These are phyloP conservation scores for Sitta carolinensis DNA, from an alignment of 2,797 vertebrate genomes.

Conservation along the genomic window DNA sequence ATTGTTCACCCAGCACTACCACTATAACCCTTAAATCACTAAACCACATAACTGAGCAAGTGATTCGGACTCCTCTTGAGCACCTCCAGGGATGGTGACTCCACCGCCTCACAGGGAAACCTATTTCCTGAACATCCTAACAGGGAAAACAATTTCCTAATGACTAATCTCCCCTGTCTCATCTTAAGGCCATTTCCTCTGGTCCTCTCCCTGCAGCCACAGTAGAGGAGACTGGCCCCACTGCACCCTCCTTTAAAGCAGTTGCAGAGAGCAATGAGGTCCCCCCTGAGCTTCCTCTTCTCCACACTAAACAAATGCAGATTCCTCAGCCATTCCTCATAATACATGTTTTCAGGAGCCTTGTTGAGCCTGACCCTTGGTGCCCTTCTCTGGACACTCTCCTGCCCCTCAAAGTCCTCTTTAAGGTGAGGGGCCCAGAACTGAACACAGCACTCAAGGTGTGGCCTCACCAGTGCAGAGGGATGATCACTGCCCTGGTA, in stretches of 20 bases:
- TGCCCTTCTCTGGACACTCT: not conserved
- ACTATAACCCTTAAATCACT: not conserved
- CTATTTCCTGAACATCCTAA: not conserved
- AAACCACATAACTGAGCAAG: not conserved
- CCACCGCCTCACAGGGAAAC: not conserved
- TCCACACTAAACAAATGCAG: not conserved
- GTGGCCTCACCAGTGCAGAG: not conserved
- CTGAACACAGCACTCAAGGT: not conserved
- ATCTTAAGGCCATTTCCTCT: not conserved
- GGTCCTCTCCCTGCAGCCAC: not conserved
- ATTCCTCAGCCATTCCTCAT: not conserved
- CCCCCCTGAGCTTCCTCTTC: too few species aligned
- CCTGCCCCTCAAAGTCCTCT: not conserved
- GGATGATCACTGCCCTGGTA: not conserved
- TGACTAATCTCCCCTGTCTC: not conserved
- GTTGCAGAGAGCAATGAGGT: accelerated
- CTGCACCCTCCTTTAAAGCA: not conserved
- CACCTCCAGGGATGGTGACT: not conserved
- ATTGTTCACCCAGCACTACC: not conserved
- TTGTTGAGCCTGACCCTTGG: not conserved
- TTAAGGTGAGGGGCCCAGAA: not conserved
- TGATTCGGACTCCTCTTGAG: not conserved
- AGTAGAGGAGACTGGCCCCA: not conserved
- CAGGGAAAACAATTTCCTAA: not conserved
- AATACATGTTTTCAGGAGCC: accelerated